Evolutionary conservation across 2,113 vertebrate genomes (phyloP).

Genomic region (Rhombomys opimus): DNA sequence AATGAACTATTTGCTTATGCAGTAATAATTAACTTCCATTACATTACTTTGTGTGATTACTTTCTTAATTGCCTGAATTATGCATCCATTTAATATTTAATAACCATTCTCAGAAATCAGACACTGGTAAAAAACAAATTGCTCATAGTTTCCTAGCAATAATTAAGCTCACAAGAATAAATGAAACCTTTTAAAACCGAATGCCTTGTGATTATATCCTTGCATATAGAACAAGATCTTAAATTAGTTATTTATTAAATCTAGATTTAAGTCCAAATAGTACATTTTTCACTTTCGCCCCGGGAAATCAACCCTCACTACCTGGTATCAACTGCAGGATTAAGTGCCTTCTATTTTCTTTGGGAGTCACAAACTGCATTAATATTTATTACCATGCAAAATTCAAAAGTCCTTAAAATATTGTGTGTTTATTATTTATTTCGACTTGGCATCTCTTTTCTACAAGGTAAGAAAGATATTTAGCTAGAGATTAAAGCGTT

Average conservation of each 20-base stretch:
- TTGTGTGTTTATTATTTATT: slow-evolving; percentile 77
- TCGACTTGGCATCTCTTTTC: slow-evolving; percentile 78
- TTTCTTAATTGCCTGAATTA: slow-evolving; percentile 99
- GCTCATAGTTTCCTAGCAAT: slow-evolving; percentile 97
- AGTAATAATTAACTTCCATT: slow-evolving; percentile 99
- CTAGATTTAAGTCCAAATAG: slow-evolving; percentile 96
- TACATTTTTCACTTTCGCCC: slow-evolving; percentile 94
- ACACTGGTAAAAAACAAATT: slow-evolving; percentile 99
- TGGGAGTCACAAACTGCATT: slow-evolving; percentile 85
- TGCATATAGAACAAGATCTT: slow-evolving; percentile 95
- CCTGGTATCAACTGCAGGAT: slow-evolving; percentile 89
- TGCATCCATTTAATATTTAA: slow-evolving; percentile 99
- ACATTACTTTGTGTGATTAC: slow-evolving; percentile 99
- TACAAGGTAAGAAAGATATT: slow-evolving; percentile 83
- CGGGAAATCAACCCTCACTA: slow-evolving; percentile 95
- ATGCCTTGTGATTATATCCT: slow-evolving; percentile 99
- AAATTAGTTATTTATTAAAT: slow-evolving; percentile 99
- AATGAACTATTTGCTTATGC: slow-evolving; percentile 99
- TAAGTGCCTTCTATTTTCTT: slow-evolving; percentile 88
- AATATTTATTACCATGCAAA: slow-evolving; percentile 87
- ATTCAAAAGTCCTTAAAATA: slow-evolving; percentile 82
- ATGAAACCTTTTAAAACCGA: slow-evolving; percentile 98
- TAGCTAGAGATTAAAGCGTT: slow-evolving; percentile 85
- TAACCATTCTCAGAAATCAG: slow-evolving; percentile 99
- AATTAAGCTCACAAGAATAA: slow-evolving; percentile 99